Evolutionary conservation across 2,888 invertebrate species (phyloP), one percentile per base, ranked within the genome.

Genomic region (Stenichneumon culpator): DNA sequence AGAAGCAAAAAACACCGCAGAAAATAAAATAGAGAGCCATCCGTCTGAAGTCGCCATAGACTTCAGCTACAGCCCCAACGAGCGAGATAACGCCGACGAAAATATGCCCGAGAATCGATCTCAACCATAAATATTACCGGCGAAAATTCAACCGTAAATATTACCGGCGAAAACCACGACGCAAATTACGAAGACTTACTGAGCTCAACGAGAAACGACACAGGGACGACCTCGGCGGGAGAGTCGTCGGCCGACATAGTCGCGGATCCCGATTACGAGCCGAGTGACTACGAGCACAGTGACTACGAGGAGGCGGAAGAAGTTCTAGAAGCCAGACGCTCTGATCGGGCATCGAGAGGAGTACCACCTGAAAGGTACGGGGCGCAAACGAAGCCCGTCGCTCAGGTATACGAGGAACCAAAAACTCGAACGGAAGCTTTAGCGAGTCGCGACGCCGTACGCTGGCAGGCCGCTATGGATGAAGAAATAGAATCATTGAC

Each of bases 401-500:
- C 39, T 14, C 7, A 72, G 44, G 70, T 22, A 25, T 7, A 28
- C 16, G 44, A 39, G 50, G 65, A 67, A 57, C 85, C 87, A 39
- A 84, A 50, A 32, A 70, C 47, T 16, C 69, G 44, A 73, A 67
- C 70, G 14, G 79, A 88, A 69, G 86, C 84, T 7, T 22, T 78
- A n/a, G 25, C 52, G 11, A 70, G 69, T 44, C 44, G 14, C 54
- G 74, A 87, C 47, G 65, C 70, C 52, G 19, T 25, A 11, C 36
- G 68, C 28, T 90, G 90, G 88, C 65, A 82, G 14, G 65, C 75
- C 32, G 88, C 89, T 2, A 88, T 90, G 84, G 50, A 88, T 7
- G 85, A 87, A 16, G 89, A 90, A 70, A 81, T 89, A n/a, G 65
- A 73, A 9, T 84, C 75, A 16, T 28, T 88, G 0, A 63, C 57